phyloP scores from a whole-genome alignment of 2,888 invertebrate species.

The Cyclophora punctaria region DNA sequence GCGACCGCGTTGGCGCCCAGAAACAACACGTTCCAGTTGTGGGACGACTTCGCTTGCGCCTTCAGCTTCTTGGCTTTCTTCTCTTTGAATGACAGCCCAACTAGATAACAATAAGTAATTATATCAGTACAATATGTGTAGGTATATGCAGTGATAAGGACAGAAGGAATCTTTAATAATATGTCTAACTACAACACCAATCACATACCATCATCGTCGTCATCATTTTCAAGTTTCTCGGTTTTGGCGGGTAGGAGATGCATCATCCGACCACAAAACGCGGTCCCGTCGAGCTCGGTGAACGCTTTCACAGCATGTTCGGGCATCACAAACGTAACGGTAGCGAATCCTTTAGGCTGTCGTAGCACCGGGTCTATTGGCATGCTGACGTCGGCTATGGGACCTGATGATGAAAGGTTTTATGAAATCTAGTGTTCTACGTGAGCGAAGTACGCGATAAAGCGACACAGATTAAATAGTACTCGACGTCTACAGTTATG shows the following conservation, averaged over 20 bases:
- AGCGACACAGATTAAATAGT: no score
- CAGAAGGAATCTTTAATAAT: no score
- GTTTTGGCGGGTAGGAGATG: constrained; percentile 93
- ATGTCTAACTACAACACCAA: no score
- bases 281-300: constrained; percentile 90
- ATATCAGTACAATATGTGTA: background rate
- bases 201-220: constrained; percentile 55
- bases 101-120: constrained; percentile 42
- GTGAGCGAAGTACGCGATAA: no score
- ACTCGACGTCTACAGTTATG: no score
- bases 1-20: constrained; percentile 95
- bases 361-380: constrained; percentile 90
- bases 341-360: constrained; percentile 93
- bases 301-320: constrained; percentile 96
- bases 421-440: no score
- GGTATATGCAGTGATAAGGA: no score
- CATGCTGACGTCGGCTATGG: constrained; percentile 88
- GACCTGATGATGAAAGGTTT: constrained; percentile 70
- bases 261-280: constrained; percentile 93
- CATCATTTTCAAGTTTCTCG: constrained; percentile 66
- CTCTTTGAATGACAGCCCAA: constrained; percentile 84
- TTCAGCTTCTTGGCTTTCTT: constrained; percentile 87
- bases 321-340: constrained; percentile 93
- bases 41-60: constrained; percentile 82
- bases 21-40: constrained; percentile 98